Evolutionary conservation across 2,113 vertebrate genomes (phyloP).

Genomic region (Ailuropoda melanoleuca): DNA sequence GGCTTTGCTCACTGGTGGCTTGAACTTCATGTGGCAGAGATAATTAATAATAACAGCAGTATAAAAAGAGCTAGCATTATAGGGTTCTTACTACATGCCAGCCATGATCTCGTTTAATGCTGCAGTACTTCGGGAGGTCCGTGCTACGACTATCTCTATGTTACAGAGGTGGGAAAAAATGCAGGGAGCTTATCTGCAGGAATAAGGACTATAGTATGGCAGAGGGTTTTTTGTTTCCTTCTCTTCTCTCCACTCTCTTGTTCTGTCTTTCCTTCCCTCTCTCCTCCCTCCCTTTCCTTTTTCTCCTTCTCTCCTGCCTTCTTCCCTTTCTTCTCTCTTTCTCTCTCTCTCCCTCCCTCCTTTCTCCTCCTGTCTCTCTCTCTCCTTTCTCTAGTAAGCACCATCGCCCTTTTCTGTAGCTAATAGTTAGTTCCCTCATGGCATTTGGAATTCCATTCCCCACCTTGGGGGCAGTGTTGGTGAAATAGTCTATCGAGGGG

Average conservation of each 20-base stretch:
- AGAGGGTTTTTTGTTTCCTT: no score
- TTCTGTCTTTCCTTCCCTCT: not conserved
- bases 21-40: not conserved
- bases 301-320: no score
- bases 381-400: not conserved
- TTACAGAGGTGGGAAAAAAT: not conserved
- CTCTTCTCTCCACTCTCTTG: accelerated
- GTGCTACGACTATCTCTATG: not conserved
- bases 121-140: not conserved
- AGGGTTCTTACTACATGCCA: not conserved
- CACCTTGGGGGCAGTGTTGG: not conserved
- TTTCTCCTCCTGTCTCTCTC: not conserved
- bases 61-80: not conserved
- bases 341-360: no score
- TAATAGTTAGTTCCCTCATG: not conserved
- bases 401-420: not conserved
- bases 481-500: not conserved
- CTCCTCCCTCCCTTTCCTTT: not conserved
- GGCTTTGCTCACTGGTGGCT: not conserved
- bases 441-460: not conserved
- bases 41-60: not conserved
- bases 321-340: not conserved
- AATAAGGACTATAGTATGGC: not conserved
- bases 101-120: not conserved
- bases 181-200: not conserved